Evolutionary conservation across 2,113 vertebrate genomes (phyloP), one percentile per base, ranked within the genome.

Genomic region (Typhlomys cinereus): DNA sequence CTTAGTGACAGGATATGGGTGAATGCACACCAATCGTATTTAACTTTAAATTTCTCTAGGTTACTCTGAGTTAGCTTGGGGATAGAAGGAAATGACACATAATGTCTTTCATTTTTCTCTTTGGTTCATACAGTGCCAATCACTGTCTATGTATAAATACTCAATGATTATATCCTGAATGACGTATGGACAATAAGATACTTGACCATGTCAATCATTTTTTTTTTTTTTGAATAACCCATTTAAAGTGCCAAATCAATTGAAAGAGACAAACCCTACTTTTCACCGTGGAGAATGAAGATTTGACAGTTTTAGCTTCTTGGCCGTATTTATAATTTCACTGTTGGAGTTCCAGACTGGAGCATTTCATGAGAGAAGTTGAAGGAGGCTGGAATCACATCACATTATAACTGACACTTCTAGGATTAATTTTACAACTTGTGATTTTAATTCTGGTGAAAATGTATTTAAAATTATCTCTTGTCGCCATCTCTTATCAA

Each of bases 381-480:
- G 87, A 95, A 96, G 89, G 95, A 95, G 46, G 86, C 88, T 95
- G 91, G 98, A 97, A 97, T 97, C 95, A 80, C 50, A 95, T 97
- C 96, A 91, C 57, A 90, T 97, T 97, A 94, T 83, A 96, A 92
- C 91, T 96, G 97, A 95, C 93, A 96, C 62, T 96, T 97, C 88
- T 85, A 96, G 92, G 95, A 97, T 97, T 97, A 97, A 95, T 97
- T 97, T 98, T 97, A 96, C 92, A 94, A 97, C 95, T 96, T 97
- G 91, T 96, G 92, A 97, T 98, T 98, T 97, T 96, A 97, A 97
- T 97, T 98, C 97, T 95, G 91, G 92, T 96, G 95, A 91, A 97
- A 98, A 96, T 93, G 71, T 89, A 96, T 96, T 98, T 97, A 95
- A 98, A 97, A 96, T 96, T 84, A 94, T 96, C 90, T 96, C 88